These are phyloP conservation scores for Bombyx mandarina DNA, from an alignment of 1,140 invertebrate genomes.

Conservation along the genomic window DNA sequence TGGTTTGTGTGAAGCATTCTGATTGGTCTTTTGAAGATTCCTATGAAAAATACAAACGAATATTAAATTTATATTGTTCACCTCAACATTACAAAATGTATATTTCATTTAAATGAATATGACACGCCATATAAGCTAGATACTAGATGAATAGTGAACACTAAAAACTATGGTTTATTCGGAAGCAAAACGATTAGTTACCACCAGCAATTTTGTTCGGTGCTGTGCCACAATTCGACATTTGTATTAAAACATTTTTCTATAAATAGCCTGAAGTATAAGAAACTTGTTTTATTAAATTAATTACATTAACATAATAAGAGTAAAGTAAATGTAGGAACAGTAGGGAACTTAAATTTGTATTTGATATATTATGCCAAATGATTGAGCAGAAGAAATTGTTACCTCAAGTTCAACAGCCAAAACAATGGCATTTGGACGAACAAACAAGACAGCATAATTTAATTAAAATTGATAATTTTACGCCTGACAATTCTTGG, in stretches of 20 bases:
- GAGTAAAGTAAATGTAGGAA: neutral
- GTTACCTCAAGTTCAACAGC: no score
- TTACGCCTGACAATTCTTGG: no score
- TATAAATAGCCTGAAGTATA: constrained; percentile 30
- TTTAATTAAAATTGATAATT: no score
- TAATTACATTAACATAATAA: constrained; percentile 11
- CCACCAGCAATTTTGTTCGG: constrained; percentile 44
- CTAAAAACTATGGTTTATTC: neutral
- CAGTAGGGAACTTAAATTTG: neutral
- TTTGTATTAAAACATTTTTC: constrained; percentile 41
- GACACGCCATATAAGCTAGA: no score
- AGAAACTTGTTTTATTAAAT: constrained; percentile 5
- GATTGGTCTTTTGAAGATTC: no score
- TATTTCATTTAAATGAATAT: no score
- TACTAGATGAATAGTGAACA: neutral
- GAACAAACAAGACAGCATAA: no score
- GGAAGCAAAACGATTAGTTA: constrained; percentile 13
- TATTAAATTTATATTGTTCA: no score
- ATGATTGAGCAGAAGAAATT: neutral
- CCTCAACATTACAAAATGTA: no score
- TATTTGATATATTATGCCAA: neutral
- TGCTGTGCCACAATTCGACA: constrained; percentile 38
- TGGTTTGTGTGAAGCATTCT: no score
- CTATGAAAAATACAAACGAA: no score
- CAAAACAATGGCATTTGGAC: no score